Evolutionary conservation across 2,113 vertebrate species (phyloP).

Genomic region (Myrmecobius fasciatus): DNA sequence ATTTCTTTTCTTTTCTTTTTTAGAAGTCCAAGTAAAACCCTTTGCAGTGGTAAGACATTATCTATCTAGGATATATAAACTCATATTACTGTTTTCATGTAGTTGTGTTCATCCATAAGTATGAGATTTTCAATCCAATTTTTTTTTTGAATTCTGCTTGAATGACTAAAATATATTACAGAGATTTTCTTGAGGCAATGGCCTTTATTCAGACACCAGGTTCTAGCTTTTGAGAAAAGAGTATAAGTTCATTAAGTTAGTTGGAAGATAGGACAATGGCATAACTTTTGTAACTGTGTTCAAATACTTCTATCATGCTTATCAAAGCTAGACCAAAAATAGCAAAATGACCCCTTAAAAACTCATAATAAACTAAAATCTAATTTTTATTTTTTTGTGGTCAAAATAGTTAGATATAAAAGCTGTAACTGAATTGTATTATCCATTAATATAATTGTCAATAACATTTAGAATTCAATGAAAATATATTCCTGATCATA

Average conservation of each 20-base stretch:
- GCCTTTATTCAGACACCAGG: neutral
- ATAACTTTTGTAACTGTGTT: neutral
- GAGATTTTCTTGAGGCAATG: neutral
- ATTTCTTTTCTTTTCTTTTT: neutral
- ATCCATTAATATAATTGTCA: neutral
- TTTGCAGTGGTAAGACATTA: neutral
- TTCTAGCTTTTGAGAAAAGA: neutral
- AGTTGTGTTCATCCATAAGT: neutral
- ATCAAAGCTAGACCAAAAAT: neutral
- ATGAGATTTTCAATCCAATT: neutral
- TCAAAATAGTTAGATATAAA: neutral
- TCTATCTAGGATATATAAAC: neutral
- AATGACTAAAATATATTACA: neutral
- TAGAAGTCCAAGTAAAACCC: neutral
- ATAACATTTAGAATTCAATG: neutral
- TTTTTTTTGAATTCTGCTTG: neutral
- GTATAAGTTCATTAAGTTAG: neutral
- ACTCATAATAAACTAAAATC: neutral
- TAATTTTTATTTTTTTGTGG: neutral
- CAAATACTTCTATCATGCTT: neutral
- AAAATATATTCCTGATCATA: neutral
- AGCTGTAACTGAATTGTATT: neutral
- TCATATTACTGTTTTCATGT: neutral
- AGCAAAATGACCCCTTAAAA: neutral
- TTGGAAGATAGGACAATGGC: neutral